Percentiles rank a stretch among this genome's conserved stretches.
Conservation (phyloP, 2,797 vertebrate species). For the Eurystomus glaucurus region DNA sequence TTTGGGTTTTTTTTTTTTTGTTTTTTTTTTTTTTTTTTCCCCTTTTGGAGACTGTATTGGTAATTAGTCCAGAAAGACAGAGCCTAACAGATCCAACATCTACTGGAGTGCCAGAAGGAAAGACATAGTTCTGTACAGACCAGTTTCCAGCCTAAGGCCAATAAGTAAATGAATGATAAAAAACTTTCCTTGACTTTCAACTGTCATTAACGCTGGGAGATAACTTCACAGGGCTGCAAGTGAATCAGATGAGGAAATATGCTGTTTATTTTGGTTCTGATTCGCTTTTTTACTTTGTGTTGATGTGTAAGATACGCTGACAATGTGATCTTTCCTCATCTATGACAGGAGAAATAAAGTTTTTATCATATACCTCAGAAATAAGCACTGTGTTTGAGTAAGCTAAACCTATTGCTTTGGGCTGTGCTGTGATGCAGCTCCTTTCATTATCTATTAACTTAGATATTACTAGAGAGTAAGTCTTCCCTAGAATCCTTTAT, state of each 20-base stretch:
- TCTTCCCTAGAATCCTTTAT: not conserved
- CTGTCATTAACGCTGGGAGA: not conserved
- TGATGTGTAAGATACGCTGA: not conserved
- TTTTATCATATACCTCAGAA: not conserved
- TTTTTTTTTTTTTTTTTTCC: not conserved
- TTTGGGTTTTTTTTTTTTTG: not conserved
- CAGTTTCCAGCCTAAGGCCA: not conserved
- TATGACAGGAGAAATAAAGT: not conserved
- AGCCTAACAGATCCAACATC: not conserved
- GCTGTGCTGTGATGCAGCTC: not conserved
- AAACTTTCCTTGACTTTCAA: not conserved
- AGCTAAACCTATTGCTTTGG: not conserved
- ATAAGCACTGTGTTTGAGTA: not conserved
- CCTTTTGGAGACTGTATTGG: not conserved
- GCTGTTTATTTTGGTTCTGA: not conserved
- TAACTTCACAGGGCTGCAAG: not conserved
- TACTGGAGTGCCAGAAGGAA: not conserved
- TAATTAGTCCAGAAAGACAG: not conserved
- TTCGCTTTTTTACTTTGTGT: constrained; percentile 1
- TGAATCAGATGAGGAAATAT: not conserved
- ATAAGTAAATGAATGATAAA: not conserved
- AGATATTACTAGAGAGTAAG: not conserved
- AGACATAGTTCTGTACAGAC: not conserved
- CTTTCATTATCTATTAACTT: constrained; percentile 4
- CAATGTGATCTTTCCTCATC: not conserved